Base-by-base conservation (phyloP, 2,797 vertebrate genomes). In the Carapus acus region DNA sequence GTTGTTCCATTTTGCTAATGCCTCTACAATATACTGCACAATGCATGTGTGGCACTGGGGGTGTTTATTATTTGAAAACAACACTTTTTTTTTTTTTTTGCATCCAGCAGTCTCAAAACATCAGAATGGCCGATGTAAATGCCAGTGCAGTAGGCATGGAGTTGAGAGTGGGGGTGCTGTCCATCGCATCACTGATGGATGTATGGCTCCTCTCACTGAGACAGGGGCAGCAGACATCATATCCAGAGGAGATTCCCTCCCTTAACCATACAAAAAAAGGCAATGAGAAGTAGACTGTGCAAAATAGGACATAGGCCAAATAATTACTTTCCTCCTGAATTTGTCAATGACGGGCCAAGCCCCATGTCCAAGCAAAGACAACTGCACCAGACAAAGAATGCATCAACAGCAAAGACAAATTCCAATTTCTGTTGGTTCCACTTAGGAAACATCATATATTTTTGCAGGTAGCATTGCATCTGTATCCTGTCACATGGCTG, bases 181-280 rank as follows among this genome's bases (percentile, higher is more conserved):
- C 42, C 8, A 43, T 70, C 6, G 36, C 48, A 54, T 53, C 49
- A 60, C 71, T 77, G 80, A 83, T 78, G 71, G 77, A 83, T 80
- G 78, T 58, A 40, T 79, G 75, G 76, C 64, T 77, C 58, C 18
- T 62, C 62, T 74, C 59, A 62, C 51, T 66, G 37, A 54, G 69
- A 76, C 50, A 7, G 64, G 23, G 66, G 39, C 66, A 71, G 60
- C 53, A 70, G 70, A 62, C 72, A 70, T 80, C 66, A 78, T 80
- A 79, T 80, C 76, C 77, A 76, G 78, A 80, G 79, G 83, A 81
- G 71, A 82, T 82, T 80, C 78, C 77, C 73, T 74, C 71, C 70
- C 67, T 71, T 74, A 55, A 64, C 22, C 22, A n/a, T 52, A 49
- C 57, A 50, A 14, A 43, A 49, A 53, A 55, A 67, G 44, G 65